A percentile compares a stretch with the other conserved stretches of the same genome.
Conservation (phyloP, 2,888 invertebrate species). For the Epistrophella euchroma region DNA sequence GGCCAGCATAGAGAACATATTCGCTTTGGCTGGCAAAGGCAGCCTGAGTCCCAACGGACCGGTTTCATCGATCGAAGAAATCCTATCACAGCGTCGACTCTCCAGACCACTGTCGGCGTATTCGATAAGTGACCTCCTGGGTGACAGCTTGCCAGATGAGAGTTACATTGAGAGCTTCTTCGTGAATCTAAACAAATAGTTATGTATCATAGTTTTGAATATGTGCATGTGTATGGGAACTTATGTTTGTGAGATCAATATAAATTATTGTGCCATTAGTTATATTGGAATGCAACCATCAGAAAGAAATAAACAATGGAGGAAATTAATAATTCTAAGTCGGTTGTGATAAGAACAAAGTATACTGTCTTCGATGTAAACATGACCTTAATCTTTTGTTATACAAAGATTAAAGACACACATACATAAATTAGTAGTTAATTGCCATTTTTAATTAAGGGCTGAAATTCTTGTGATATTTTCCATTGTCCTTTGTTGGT, state of each 20-base stretch:
- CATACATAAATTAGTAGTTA: slow-evolving; percentile 29
- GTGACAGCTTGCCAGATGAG: slow-evolving; percentile 77
- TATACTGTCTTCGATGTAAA: slow-evolving; percentile 50
- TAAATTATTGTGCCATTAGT: slow-evolving; percentile 54
- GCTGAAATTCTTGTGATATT: slow-evolving; percentile 59
- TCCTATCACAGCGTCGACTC: slow-evolving; percentile 82
- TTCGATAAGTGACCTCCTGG: slow-evolving; percentile 83
- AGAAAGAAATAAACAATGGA: slow-evolving; percentile 30
- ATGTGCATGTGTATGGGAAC: neutral
- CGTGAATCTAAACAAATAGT: slow-evolving; percentile 60
- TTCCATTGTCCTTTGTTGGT: slow-evolving; percentile 50
- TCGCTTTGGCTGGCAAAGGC: slow-evolving; percentile 80
- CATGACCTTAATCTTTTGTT: slow-evolving; percentile 55
- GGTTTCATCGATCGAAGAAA: slow-evolving; percentile 82
- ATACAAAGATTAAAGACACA: neutral
- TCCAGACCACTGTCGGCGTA: slow-evolving; percentile 83
- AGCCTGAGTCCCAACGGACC: slow-evolving; percentile 79
- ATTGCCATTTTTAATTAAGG: slow-evolving; percentile 42
- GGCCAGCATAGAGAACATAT: slow-evolving; percentile 82
- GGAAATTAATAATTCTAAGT: slow-evolving; percentile 45
- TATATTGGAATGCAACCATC: slow-evolving; percentile 11
- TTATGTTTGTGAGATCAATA: slow-evolving; percentile 22
- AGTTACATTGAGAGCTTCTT: slow-evolving; percentile 70
- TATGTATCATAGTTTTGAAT: neutral
- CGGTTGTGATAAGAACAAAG: slow-evolving; percentile 68